Conservation (phyloP, 2,888 invertebrate species). For the Rhyacophila evoluta region DNA sequence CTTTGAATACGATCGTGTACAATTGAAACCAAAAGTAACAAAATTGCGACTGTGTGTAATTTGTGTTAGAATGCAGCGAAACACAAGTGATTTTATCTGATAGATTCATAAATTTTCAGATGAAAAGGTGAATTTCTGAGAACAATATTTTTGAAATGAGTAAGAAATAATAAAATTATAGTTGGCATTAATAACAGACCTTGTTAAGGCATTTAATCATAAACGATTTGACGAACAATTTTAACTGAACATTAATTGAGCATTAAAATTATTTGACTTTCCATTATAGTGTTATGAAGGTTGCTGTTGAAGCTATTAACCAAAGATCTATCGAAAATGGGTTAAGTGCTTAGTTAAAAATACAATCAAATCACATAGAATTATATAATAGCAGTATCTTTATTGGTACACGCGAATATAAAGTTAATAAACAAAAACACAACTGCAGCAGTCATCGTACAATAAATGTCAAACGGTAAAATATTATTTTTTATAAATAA, state of each 20-base stretch:
- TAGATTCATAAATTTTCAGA: not conserved
- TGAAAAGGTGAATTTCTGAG: not conserved
- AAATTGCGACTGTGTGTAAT: no score
- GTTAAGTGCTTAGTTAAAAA: not conserved
- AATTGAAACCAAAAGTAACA: no score
- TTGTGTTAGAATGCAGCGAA: no score
- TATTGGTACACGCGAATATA: no score
- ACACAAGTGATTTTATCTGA: no score
- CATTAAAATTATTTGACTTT: conserved; percentile 1
- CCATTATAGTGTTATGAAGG: not conserved
- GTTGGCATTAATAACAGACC: not conserved
- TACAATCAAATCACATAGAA: not conserved
- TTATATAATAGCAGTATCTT: no score
- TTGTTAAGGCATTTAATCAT: not conserved
- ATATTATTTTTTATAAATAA: no score
- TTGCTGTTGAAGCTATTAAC: not conserved
- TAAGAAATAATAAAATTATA: not conserved
- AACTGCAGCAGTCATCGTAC: no score
- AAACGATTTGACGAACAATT: conserved; percentile 12
- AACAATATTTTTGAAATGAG: not conserved
- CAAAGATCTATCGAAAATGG: not conserved
- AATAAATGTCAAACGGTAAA: no score
- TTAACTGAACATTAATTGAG: not conserved
- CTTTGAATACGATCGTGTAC: no score
- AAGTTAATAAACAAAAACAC: no score